phyloP scores from a whole-genome alignment of 2,113 vertebrate species.

The Poeciliopsis occidentalis region DNA sequence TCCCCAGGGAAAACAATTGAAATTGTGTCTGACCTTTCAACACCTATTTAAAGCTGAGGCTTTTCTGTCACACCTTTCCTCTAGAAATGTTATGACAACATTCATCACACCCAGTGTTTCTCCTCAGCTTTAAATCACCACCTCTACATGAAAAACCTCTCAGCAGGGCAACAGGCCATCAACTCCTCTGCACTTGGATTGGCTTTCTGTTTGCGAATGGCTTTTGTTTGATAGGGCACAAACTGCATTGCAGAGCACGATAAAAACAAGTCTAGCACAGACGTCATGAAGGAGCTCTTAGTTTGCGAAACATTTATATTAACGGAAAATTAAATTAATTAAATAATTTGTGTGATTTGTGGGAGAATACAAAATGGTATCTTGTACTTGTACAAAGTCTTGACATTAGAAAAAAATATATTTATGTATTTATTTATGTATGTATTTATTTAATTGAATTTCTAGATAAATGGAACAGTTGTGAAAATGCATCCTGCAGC shows the following conservation, averaged over 20 bases:
- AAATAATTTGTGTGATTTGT: no score
- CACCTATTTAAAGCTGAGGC: conserved; percentile 16
- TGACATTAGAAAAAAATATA: not conserved
- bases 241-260: not conserved
- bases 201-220: not conserved
- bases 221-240: not conserved
- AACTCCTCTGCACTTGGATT: not conserved
- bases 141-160: not conserved
- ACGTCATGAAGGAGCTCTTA: not conserved
- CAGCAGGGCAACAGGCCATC: not conserved
- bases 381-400: no score
- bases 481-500: conserved; percentile 3
- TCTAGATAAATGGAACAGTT: not conserved
- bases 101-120: conserved; percentile 5
- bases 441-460: not conserved
- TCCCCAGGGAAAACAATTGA: not conserved
- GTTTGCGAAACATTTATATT: not conserved
- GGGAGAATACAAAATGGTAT: no score
- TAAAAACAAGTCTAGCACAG: not conserved
- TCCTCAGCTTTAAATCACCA: conserved; percentile 25
- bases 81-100: conserved; percentile 24
- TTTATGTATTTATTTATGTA: not conserved
- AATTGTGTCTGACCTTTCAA: conserved; percentile 25
- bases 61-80: conserved; percentile 1
- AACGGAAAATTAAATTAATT: not conserved